phyloP scores from a whole-genome alignment of 1,140 invertebrate genomes.

The Lamellibrachia luymesi region DNA sequence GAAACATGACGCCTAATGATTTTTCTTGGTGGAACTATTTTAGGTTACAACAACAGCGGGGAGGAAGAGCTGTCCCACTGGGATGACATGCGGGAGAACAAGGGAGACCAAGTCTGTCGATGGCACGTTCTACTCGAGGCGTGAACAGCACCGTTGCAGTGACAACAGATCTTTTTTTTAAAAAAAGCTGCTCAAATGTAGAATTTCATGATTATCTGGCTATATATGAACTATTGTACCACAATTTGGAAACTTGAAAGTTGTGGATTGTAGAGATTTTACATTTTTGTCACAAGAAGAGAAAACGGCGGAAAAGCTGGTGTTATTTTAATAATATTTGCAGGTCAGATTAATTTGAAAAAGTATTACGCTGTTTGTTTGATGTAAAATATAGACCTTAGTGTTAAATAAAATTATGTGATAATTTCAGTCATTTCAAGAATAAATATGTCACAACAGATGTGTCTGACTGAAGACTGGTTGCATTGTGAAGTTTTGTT shows the following conservation, averaged over 20 bases:
- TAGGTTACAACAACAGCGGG: conserved; percentile 81
- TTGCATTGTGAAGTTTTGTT: neutral
- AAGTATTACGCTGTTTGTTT: neutral
- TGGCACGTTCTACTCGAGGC: conserved; percentile 72
- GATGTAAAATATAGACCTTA: neutral
- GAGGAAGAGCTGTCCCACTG: conserved; percentile 90
- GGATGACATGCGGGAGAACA: conserved; percentile 80
- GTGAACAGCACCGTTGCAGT: conserved; percentile 26
- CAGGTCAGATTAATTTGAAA: neutral
- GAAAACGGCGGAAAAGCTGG: neutral
- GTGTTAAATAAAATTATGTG: neutral
- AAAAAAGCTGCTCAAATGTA: neutral
- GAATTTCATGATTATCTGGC: neutral
- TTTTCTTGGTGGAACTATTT: conserved; percentile 20
- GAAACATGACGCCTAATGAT: neutral
- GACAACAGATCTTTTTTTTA: neutral
- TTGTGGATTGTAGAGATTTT: neutral
- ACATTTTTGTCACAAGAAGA: neutral
- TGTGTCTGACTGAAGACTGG: neutral
- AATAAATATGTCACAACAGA: no score
- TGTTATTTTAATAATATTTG: neutral
- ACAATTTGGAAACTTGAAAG: neutral
- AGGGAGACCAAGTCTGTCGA: conserved; percentile 70
- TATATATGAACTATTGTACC: neutral
- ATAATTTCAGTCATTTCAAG: neutral